These are phyloP conservation scores for Holacanthella duospinosa DNA, from an alignment of 2,888 invertebrate species.

Conservation along the genomic window DNA sequence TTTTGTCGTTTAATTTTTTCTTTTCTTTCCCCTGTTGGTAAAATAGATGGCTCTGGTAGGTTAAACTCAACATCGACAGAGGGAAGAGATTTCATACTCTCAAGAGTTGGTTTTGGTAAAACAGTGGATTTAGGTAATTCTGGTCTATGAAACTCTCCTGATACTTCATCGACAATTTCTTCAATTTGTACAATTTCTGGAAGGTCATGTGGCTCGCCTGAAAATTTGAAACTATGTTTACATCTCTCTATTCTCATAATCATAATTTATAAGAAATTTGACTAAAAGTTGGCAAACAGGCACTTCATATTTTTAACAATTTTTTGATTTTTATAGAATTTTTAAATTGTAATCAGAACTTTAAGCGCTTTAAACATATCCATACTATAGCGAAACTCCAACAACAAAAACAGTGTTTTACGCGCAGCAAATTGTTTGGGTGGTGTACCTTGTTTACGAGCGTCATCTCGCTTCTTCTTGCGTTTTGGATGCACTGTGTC, in stretches of 20 bases:
- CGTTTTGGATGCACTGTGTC: neutral
- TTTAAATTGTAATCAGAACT: too few species aligned
- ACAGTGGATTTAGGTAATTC: neutral
- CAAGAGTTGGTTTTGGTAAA: neutral
- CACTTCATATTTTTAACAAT: too few species aligned
- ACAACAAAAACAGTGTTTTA: too few species aligned
- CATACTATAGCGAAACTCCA: too few species aligned
- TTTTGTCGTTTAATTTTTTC: neutral
- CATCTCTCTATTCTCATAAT: too few species aligned
- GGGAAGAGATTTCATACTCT: neutral
- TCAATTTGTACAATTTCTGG: slow-evolving; percentile 6
- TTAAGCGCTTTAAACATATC: too few species aligned
- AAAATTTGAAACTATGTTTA: neutral
- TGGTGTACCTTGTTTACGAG: neutral
- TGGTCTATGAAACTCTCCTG: neutral
- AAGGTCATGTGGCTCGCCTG: neutral
- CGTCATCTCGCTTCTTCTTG: neutral
- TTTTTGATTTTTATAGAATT: too few species aligned
- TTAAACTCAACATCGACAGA: neutral
- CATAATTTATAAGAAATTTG: too few species aligned
- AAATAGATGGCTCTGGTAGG: neutral
- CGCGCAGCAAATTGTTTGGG: too few species aligned
- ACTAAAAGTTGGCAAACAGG: too few species aligned
- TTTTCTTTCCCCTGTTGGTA: neutral
- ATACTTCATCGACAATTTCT: neutral